phyloP scores from a whole-genome alignment of 1,140 invertebrate genomes.

The Ylistrum balloti region DNA sequence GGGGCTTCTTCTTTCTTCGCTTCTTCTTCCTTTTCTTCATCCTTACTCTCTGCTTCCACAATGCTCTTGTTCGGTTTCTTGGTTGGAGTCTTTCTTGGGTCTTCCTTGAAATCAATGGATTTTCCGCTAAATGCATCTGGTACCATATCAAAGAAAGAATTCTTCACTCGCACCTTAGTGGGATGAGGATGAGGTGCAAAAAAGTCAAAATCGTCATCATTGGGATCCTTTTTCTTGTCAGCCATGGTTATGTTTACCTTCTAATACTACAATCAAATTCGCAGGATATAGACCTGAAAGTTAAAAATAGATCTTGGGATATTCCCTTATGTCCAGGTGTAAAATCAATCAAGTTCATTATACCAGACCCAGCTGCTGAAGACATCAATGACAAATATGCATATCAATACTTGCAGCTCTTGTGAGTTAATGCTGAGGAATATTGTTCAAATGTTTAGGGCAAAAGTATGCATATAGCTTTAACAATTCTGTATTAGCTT shows the following conservation, averaged over 20 bases:
- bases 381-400: not conserved
- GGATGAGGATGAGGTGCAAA: slow-evolving; percentile 74
- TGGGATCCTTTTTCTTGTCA: slow-evolving; percentile 45
- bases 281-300: not conserved
- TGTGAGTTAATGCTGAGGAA: not conserved
- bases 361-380: not conserved
- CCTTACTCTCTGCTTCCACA: slow-evolving; percentile 51
- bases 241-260: not conserved
- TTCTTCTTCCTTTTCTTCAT: slow-evolving; percentile 42
- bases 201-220: slow-evolving; percentile 71
- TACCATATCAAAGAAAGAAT: slow-evolving; percentile 71
- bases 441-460: not conserved
- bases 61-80: slow-evolving; percentile 25
- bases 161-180: slow-evolving; percentile 70
- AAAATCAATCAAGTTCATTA: slow-evolving; percentile 36
- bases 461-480: not conserved
- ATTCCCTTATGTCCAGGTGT: not conserved
- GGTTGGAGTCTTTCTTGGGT: slow-evolving; percentile 39
- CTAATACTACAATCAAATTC: not conserved
- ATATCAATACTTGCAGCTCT: not conserved
- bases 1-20: slow-evolving; percentile 47
- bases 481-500: not conserved
- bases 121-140: slow-evolving; percentile 75
- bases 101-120: slow-evolving; percentile 68
- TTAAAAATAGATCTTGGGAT: slow-evolving; percentile 16